Evolutionary conservation across 2,113 vertebrate genomes (phyloP).

Genomic region (Tachuris rubrigastra): DNA sequence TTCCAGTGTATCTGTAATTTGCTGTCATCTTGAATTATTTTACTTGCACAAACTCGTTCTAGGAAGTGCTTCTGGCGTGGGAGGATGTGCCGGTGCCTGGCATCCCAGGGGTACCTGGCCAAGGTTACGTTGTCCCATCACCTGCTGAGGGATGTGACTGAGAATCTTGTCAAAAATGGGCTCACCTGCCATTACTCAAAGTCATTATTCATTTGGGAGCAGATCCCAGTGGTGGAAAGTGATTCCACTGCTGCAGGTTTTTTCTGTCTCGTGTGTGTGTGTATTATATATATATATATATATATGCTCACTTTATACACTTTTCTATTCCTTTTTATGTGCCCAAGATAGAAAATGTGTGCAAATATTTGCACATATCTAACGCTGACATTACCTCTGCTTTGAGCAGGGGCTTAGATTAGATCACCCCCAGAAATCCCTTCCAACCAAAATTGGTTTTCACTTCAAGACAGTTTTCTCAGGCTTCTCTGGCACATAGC

Average conservation of each 20-base stretch:
- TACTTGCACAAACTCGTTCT: not conserved
- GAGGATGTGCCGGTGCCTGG: not conserved
- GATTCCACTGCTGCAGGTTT: not conserved
- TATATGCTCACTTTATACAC: not conserved
- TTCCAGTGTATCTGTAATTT: not conserved
- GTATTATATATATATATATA: not conserved
- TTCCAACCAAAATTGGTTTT: not conserved
- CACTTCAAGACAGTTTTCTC: not conserved
- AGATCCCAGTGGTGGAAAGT: not conserved
- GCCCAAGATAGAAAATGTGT: not conserved
- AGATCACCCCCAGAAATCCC: not conserved
- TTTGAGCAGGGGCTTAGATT: not conserved
- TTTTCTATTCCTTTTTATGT: not conserved
- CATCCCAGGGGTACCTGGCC: not conserved
- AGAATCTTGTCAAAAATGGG: not conserved
- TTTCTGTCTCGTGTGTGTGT: rapidly evolving
- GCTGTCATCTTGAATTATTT: conserved; percentile 1
- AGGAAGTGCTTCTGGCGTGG: not conserved
- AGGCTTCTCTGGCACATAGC: not conserved
- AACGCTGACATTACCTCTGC: not conserved
- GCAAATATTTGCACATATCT: not conserved
- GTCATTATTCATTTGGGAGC: not conserved
- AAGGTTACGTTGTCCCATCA: not conserved
- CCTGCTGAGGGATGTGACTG: not conserved
- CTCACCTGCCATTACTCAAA: not conserved